Evolutionary conservation across 1,140 invertebrate genomes (phyloP), one percentile per base, ranked within the genome.

Genomic region (Procambarus clarkii): DNA sequence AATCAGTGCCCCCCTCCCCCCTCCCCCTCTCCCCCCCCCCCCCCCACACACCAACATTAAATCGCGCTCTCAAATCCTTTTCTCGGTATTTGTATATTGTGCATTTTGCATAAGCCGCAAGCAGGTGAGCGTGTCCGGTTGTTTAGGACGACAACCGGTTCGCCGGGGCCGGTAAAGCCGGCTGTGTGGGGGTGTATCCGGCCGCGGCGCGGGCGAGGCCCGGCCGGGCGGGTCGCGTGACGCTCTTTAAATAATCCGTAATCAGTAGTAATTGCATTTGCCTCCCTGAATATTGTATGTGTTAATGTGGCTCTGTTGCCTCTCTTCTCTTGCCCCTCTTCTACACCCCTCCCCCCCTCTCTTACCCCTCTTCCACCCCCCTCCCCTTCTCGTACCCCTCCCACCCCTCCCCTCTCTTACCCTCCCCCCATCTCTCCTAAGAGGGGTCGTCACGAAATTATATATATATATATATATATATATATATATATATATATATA

Each of bases 201-300:
- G 77, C 76, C 5, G 7, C 18, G 4, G 46, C 44, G 44, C 3
- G 45, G 44, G n/a, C 3, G 5, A 2, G 2, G 45, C 50, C 50
- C 50, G 24, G 24, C 2, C 2, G 76, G 24, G 76, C 3, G 76
- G 24, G 45, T 79, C 44, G 77, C 45, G 48, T 79, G 77, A 79
- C 77, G 5, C 77, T 46, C 7, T 79, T 46, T 79, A 79, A 79
- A 79, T 46, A 79, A 45, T 79, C 77, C 48, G 77, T 46, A 46
- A 48, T 79, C 48, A 50, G 44, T 50, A 79, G 77, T 48, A 79
- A 79, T 79, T 79, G 77, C 77, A 79, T 79, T 79, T 4, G 3
- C 77, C 77, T 46, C 44, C 77, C 18, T 48, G 44, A 45, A 79
- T 48, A 46, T 48, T 79, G 11, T 50, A 79, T 79, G n/a, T 79